Percentiles rank a stretch among this genome's conserved stretches.
phyloP scores from a whole-genome alignment of 2,797 vertebrate genomes.

The Enteromius viviparus region DNA sequence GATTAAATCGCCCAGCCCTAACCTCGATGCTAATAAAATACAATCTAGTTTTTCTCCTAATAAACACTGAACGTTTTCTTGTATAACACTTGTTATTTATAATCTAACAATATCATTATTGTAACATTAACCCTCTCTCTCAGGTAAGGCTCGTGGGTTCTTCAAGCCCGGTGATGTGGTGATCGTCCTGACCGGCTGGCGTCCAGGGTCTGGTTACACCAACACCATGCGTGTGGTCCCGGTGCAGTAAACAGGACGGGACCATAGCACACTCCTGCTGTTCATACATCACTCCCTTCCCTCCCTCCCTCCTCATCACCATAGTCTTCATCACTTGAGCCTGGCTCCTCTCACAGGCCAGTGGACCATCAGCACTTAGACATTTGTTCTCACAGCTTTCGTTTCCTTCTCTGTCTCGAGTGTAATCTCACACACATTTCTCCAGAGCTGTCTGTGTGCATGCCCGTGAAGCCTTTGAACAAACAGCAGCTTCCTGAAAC shows the following conservation, averaged over 20 bases:
- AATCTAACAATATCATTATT: no score
- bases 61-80: no score
- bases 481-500: conserved; percentile 55
- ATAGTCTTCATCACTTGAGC: background rate
- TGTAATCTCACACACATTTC: background rate
- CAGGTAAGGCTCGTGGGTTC: conserved; percentile 94
- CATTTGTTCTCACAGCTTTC: background rate
- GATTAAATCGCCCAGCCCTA: no score
- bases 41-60: no score
- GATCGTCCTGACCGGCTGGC: conserved; percentile 95
- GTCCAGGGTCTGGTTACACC: conserved; percentile 95
- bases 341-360: conserved; percentile 26
- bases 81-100: no score
- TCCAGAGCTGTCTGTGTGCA: conserved; percentile 16
- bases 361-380: conserved; percentile 22
- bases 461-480: conserved; percentile 27
- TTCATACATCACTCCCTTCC: conserved; percentile 41
- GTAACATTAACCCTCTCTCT: background rate
- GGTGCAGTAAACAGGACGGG: conserved; percentile 77
- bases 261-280: conserved; percentile 39
- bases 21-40: no score
- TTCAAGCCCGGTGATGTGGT: conserved; percentile 92
- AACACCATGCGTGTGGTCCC: conserved; percentile 98
- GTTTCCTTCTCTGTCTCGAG: background rate
- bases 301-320: conserved; percentile 19